phyloP scores from a whole-genome alignment of 2,888 invertebrate genomes.

The Apantesis nais region DNA sequence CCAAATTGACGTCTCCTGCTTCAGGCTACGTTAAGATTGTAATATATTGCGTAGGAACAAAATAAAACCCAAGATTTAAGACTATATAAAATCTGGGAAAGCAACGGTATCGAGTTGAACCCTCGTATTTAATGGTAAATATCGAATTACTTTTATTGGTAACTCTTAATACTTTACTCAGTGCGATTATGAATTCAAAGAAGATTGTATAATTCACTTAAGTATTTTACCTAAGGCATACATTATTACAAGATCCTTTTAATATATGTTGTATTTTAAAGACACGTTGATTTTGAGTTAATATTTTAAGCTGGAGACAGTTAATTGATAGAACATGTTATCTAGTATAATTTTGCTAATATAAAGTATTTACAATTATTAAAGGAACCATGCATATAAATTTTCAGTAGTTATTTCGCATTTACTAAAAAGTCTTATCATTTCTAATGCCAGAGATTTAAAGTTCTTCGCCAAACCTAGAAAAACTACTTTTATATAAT shows the following conservation, averaged over 20 bases:
- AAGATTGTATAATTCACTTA: background rate
- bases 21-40: slow-evolving; percentile 27
- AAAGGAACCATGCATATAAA: too few relatives aligned
- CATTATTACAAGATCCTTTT: too few relatives aligned
- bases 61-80: slow-evolving; percentile 38
- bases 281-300: background rate
- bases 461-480: too few relatives aligned
- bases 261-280: too few relatives aligned
- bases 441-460: too few relatives aligned
- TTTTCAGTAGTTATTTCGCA: too few relatives aligned
- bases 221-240: background rate
- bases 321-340: too few relatives aligned
- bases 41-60: slow-evolving; percentile 32
- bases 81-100: slow-evolving; percentile 32
- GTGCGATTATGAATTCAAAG: background rate
- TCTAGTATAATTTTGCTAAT: too few relatives aligned
- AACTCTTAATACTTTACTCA: background rate
- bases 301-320: too few relatives aligned
- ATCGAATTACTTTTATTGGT: background rate
- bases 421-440: too few relatives aligned
- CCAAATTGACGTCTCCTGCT: slow-evolving; percentile 33
- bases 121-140: slow-evolving; percentile 23
- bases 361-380: too few relatives aligned
- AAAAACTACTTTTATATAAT: too few relatives aligned
- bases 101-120: slow-evolving; percentile 29